Evolutionary conservation across 2,113 vertebrate genomes (phyloP).

Genomic region (Bufo bufo): DNA sequence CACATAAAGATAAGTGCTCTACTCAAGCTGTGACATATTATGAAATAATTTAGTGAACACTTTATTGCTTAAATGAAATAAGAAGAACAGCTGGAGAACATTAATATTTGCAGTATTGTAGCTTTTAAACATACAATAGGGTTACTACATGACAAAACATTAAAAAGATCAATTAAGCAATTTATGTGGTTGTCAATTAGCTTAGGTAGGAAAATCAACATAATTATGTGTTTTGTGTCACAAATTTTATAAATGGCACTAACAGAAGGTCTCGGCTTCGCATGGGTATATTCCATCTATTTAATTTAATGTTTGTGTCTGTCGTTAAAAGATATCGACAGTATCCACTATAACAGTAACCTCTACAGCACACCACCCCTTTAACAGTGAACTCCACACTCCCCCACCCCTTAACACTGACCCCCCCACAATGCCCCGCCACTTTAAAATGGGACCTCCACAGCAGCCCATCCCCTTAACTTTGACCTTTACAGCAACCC

Average conservation of each 20-base stretch:
- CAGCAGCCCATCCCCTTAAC: no score
- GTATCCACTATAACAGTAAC: no score
- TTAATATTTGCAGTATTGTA: conserved; percentile 1
- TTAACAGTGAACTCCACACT: no score
- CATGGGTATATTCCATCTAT: no score
- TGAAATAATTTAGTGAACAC: conserved; percentile 50
- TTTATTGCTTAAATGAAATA: conserved; percentile 36
- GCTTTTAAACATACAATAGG: conserved; percentile 45
- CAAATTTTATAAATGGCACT: neutral
- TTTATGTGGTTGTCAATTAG: conserved; percentile 38
- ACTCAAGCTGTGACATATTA: conserved; percentile 53
- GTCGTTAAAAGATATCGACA: no score
- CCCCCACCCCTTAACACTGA: no score
- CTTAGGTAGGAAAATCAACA: conserved; percentile 41
- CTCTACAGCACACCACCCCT: no score
- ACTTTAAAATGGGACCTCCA: no score
- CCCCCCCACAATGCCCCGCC: no score
- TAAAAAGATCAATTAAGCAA: conserved; percentile 42
- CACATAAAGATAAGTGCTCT: conserved; percentile 42
- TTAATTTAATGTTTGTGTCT: no score
- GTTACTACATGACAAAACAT: conserved; percentile 49
- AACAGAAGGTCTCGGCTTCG: neutral
- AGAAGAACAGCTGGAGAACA: conserved; percentile 34
- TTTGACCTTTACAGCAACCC: no score
- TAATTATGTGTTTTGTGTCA: conserved; percentile 34